Base-by-base conservation (phyloP, 1,140 invertebrate species). In the Drosophila truncata region DNA sequence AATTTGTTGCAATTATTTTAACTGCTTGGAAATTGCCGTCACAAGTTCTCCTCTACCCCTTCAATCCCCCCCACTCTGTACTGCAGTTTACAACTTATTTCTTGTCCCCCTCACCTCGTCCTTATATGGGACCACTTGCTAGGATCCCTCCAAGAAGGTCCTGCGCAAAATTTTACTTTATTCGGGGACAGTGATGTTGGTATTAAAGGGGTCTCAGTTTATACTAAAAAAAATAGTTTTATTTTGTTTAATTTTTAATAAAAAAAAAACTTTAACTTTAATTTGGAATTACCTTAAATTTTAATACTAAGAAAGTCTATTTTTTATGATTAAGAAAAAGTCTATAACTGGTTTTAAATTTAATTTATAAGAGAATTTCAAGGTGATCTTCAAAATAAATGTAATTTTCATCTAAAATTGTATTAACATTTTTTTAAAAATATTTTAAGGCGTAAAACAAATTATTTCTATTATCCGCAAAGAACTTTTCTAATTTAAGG, bases 1-100 rank as follows among this genome's bases (percentile, higher is more conserved):
- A 87, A 88, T 87, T 87, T 87, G 84, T 87, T 87, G 84, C 85
- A 87, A 88, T 87, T 87, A 87, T 90, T 87, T 90, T 80, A 90
- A 84, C 85, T 88, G 85, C 80, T 84, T 77, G 83, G 65, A 77
- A 79, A 76, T 86, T 79, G 79, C 70, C 54, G 49, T 64, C 47
- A 57, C 33, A 41, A 37, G 66, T 33, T 18, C 42, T 18, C 1
- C 25, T 25, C 25, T 4, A 5, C 14, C 9, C 31, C 27, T 35
- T 39, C n/a, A n/a, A 18, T 4, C 14, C 29, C 16, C 13, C 9
- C 14, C 11, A 11, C 14, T 9, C 25, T 42, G 60, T 58, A 64
- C 62, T 67, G 52, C 71, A 82, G 69, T 75, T 70, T 83, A 82
- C 80, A 78, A 74, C 80, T 78, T 69, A 49, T 74, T 82, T 58